phyloP scores from a whole-genome alignment of 2,888 invertebrate species.

The Eupithecia dodoneata region DNA sequence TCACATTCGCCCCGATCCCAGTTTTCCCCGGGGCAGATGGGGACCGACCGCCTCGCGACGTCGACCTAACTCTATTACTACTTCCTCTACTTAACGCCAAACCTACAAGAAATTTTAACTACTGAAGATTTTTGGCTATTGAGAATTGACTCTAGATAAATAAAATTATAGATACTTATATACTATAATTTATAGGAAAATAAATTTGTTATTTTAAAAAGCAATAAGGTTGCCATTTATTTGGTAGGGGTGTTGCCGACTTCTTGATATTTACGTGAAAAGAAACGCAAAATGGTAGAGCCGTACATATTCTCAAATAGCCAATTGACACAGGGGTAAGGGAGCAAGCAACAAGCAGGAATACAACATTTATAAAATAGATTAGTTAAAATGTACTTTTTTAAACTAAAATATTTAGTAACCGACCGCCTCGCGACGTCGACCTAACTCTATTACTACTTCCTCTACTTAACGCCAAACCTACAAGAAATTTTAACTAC shows the following conservation, averaged over 20 bases:
- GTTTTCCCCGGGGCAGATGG: slow-evolving; percentile 77
- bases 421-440: slow-evolving; percentile 77
- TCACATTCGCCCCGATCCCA: slow-evolving; percentile 51
- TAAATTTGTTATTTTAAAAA: not conserved
- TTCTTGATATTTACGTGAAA: not conserved
- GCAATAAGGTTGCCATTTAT: not conserved
- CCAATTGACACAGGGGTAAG: slow-evolving; percentile 57
- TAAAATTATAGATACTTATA: not conserved
- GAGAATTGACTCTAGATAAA: slow-evolving; percentile 61
- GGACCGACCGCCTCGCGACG: slow-evolving; percentile 77
- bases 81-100: slow-evolving; percentile 86
- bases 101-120: slow-evolving; percentile 81
- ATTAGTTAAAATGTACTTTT: too few species aligned
- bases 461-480: slow-evolving; percentile 87
- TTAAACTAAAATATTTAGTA: too few species aligned
- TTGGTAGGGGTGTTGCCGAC: not conserved
- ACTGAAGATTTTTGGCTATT: slow-evolving; percentile 58
- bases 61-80: slow-evolving; percentile 84
- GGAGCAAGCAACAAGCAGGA: slow-evolving; percentile 78
- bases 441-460: slow-evolving; percentile 85
- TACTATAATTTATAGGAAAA: not conserved
- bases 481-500: slow-evolving; percentile 79
- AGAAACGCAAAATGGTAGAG: slow-evolving; percentile 47
- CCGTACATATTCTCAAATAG: slow-evolving; percentile 57
- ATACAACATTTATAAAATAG: slow-evolving; percentile 50